Evolutionary conservation across 2,797 vertebrate genomes (phyloP), one percentile per base, ranked within the genome.

Genomic region (Morelia viridis): DNA sequence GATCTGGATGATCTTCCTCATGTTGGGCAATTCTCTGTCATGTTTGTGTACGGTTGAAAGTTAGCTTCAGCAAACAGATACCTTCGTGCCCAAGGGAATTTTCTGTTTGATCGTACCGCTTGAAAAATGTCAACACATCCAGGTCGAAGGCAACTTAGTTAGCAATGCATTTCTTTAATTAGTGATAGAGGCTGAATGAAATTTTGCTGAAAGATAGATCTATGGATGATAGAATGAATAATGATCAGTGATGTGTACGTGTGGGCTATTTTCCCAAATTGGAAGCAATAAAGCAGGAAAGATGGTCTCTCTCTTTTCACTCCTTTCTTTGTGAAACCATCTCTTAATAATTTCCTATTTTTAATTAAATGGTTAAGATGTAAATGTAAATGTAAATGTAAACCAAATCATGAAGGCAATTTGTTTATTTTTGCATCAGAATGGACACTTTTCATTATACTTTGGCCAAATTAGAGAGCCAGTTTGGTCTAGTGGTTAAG

Each of bases 41-140:
- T 87, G 83, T 92, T 92, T 92, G 88, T 92, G 60, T 53, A 35
- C 28, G 60, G 60, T 92, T 92, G 71, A 84, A 88, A 89, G 87
- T 92, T 92, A 88, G 88, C 76, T 92, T 92, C 64, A 86, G 88
- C 91, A 92, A 92, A 92, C 84, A 92, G 46, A 35, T 61, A 57
- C 35, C 61, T 61, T 65, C 1, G 31, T 53, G 5, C 50, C 57
- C 57, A 53, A 50, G 76, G 22, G 35, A 17, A 17, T 85, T 68
- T 89, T 68, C 35, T 24, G 56, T 64, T 84, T 88, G 71, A 83
- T 83, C n/a, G 0, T 31, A 50, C 91, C 50, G 76, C 61, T 89
- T 92, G 26, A 22, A 83, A 91, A 92, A 89, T 65, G 91, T 41
- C 60, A 85, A 31, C 76, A 84, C 19, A 12, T 57, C 56, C 31